Base-by-base conservation (phyloP, 2,113 vertebrate species). In the Siniperca knerii region DNA sequence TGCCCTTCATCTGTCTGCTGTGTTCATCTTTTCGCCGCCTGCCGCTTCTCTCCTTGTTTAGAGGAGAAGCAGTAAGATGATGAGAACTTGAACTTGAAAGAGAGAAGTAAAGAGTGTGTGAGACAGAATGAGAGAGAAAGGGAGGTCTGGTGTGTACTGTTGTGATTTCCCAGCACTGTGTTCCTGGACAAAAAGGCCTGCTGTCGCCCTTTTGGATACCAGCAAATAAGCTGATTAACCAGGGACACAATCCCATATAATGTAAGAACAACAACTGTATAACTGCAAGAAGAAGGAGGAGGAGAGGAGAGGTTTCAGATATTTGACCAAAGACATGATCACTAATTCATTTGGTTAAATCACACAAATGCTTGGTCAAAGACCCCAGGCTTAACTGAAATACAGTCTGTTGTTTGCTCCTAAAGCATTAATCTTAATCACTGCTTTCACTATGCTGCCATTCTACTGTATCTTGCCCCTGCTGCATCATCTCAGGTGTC, bases 151-250 rank as follows among this genome's bases (percentile, higher is more conserved):
- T 75, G 64, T 40, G 15, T 74, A 15, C 33, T 60, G 75, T 12
- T 82, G 84, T 87, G 82, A 83, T 82, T 79, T 73, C 37, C 65
- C 52, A 74, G 76, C 33, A 44, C 21, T 74, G 50, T 77, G 68
- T 78, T 86, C 44, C 7, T 68, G 81, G 78, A 86, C 81, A 83
- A 73, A 29, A 77, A 65, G 65, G 54, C 71, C 61, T 4, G 58
- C 57, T n/a, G 55, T 86, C 52, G 77, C 78, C 75, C 71, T 23
- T 65, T 79, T 71, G 80, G 57, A 84, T 20, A 33, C 58, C 40
- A 64, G 82, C 16, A 81, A 82, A 81, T 90, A 88, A 90, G 83
- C 75, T 87, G 86, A 84, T 88, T 90, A 90, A 79, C 60, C 64
- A 44, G 66, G 29, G 60, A 87, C 77, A 70, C 61, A 76, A 79